Conservation (phyloP, 2,888 invertebrate species). For the Callyntrura guangdongensis region DNA sequence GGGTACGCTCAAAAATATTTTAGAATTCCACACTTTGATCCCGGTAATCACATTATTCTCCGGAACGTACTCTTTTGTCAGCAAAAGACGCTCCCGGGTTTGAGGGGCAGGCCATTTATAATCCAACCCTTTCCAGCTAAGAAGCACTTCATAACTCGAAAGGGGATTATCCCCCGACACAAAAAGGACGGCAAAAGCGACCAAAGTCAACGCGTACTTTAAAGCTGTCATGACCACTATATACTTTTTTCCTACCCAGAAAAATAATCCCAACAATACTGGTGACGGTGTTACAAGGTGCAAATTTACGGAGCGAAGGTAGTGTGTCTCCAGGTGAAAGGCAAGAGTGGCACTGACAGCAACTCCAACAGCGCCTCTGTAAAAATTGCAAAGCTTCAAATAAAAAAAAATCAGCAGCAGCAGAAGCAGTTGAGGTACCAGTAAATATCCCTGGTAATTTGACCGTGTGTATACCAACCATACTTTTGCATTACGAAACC, state of each 20-base stretch:
- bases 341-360: not conserved
- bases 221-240: not conserved
- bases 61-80: slow-evolving; percentile 89
- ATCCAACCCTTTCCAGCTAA: slow-evolving; percentile 92
- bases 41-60: slow-evolving; percentile 92
- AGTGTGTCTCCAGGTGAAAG: not conserved
- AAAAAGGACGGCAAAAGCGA: not conserved
- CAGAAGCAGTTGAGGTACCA: too few species aligned
- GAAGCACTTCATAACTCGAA: slow-evolving; percentile 88
- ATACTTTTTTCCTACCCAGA: too few species aligned
- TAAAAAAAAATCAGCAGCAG: too few species aligned
- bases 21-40: slow-evolving; percentile 90
- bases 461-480: too few species aligned
- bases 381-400: too few species aligned
- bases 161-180: slow-evolving; percentile 2
- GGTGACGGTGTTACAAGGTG: too few species aligned
- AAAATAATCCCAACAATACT: too few species aligned
- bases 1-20: slow-evolving; percentile 92
- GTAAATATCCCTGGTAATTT: too few species aligned
- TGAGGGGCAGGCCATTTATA: slow-evolving; percentile 89
- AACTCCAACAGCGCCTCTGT: too few species aligned
- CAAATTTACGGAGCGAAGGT: not conserved
- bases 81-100: slow-evolving; percentile 88
- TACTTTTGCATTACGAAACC: too few species aligned
- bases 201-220: too few species aligned